A percentile compares a stretch with the other conserved stretches of the same genome.
These are phyloP conservation scores for Chionomys nivalis DNA, from an alignment of 2,113 vertebrate genomes.

Conservation along the genomic window DNA sequence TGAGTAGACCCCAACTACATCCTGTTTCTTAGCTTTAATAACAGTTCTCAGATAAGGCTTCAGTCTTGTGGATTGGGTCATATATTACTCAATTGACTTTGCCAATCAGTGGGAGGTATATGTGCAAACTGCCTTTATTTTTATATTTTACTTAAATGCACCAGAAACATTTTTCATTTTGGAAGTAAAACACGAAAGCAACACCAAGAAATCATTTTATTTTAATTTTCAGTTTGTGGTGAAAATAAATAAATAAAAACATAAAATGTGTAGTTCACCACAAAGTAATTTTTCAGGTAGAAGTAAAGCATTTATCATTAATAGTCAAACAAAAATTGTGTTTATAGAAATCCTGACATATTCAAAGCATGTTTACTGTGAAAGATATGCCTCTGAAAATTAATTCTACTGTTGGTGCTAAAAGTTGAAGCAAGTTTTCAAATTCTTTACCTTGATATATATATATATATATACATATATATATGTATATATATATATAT, in stretches of 20 bases:
- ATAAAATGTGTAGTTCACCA: constrained; percentile 39
- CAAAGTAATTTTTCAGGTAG: constrained; percentile 73
- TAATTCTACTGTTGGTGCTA: constrained; percentile 78
- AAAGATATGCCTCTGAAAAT: constrained; percentile 80
- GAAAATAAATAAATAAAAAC: constrained; percentile 41
- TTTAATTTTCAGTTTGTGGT: constrained; percentile 29
- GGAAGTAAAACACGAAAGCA: constrained; percentile 49
- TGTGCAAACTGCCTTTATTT: constrained; percentile 65
- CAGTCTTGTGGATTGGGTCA: background rate
- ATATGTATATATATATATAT: no score
- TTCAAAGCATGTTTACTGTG: constrained; percentile 71
- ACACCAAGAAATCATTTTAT: background rate
- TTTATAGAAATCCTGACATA: constrained; percentile 75
- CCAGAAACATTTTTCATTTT: constrained; percentile 71
- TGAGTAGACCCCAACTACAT: no score
- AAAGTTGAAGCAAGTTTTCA: constrained; percentile 68
- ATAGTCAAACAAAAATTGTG: constrained; percentile 71
- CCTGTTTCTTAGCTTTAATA: background rate
- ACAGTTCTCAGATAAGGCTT: background rate
- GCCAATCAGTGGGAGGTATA: constrained; percentile 43
- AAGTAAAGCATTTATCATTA: constrained; percentile 76
- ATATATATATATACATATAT: no score
- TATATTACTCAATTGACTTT: constrained; percentile 71
- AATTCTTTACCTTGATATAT: constrained; percentile 62
- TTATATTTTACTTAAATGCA: constrained; percentile 62